Base-by-base conservation (phyloP, 1,140 invertebrate genomes). In the Lasioglossum albipes region DNA sequence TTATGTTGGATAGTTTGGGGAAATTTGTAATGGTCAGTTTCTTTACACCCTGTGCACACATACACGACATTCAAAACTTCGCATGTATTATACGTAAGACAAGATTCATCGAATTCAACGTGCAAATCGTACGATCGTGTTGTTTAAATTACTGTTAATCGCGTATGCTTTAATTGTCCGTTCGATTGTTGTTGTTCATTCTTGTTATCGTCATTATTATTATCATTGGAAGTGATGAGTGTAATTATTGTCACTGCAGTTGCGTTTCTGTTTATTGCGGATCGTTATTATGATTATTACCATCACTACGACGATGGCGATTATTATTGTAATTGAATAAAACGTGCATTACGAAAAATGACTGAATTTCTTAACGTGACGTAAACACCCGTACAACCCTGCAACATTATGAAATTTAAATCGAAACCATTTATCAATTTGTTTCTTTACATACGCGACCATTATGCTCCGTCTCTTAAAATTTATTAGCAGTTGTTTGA, bases 301-400 rank as follows among this genome's bases (percentile, higher is more conserved):
- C 62, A 68, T 74, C 13, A 79, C 42, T 41, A 36, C 64, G 75
- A 68, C 41, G 54, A 82, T 79, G 68, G 22, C 76, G 62, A 82
- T 82, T 82, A 78, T 70, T 77, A 88, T 84, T 89, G 85, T 89
- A 87, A 90, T 89, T 89, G 89, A 92, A 92, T 92, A 91, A 92
- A 91, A 91, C 79, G 87, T 92, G 91, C 89, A 92, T 90, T 85
- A 90, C 86, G 85, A 89, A 75, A 49, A 75, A 49, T 79, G 5
- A 59, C 57, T 75, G 31, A 52, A 65, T 49, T 67, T 73, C 13
- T 36, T 73, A 36, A 36, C 5, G 36, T 5, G 5, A 36, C 5
- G 2, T 36, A 3, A 4, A 36, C 2, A 36, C 36, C 36, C 36
- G 36, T 5, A 36, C 36, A 36, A 5, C 36, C 36, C 36, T 36